Evolutionary conservation across 2,113 vertebrate genomes (phyloP).

Genomic region (Psettodes erumei): DNA sequence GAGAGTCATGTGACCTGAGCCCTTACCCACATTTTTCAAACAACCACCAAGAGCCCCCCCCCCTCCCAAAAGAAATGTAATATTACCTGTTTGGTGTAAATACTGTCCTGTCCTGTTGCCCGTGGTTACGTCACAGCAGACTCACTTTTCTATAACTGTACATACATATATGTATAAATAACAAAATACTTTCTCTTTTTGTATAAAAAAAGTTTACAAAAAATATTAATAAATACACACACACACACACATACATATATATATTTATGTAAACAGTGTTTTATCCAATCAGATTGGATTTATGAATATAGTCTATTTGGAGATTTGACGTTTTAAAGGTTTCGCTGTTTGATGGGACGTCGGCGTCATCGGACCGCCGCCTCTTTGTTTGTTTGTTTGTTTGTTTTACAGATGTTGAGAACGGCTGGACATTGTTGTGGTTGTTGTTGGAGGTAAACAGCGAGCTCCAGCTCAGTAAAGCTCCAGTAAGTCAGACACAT

Average conservation of each 20-base stretch:
- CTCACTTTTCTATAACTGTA: slow-evolving; percentile 73
- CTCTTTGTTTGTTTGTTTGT: slow-evolving; percentile 54
- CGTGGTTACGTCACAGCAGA: slow-evolving; percentile 55
- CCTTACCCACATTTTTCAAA: slow-evolving; percentile 4
- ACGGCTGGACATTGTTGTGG: slow-evolving; percentile 7
- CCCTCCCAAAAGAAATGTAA: slow-evolving; percentile 17
- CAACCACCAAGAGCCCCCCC: slow-evolving; percentile 42
- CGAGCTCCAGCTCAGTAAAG: no score
- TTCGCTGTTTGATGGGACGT: slow-evolving; percentile 45
- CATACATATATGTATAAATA: slow-evolving; percentile 69
- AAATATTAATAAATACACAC: slow-evolving; percentile 44
- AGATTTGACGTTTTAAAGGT: slow-evolving; percentile 54
- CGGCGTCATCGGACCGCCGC: slow-evolving; percentile 28
- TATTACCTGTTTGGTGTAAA: slow-evolving; percentile 74
- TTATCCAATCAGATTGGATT: slow-evolving; percentile 66
- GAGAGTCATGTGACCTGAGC: slow-evolving; percentile 48
- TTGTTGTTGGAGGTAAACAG: slow-evolving; percentile 33
- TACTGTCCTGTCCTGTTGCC: slow-evolving; percentile 64
- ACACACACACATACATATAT: slow-evolving; percentile 3
- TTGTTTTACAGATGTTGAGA: slow-evolving; percentile 43
- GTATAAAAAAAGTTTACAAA: slow-evolving; percentile 63
- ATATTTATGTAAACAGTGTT: slow-evolving; percentile 60
- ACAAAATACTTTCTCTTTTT: slow-evolving; percentile 67
- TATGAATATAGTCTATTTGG: slow-evolving; percentile 63
- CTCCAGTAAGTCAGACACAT: no score